These are phyloP conservation scores for Saiga tatarica DNA, from an alignment of 2,113 vertebrate genomes.

Conservation along the genomic window DNA sequence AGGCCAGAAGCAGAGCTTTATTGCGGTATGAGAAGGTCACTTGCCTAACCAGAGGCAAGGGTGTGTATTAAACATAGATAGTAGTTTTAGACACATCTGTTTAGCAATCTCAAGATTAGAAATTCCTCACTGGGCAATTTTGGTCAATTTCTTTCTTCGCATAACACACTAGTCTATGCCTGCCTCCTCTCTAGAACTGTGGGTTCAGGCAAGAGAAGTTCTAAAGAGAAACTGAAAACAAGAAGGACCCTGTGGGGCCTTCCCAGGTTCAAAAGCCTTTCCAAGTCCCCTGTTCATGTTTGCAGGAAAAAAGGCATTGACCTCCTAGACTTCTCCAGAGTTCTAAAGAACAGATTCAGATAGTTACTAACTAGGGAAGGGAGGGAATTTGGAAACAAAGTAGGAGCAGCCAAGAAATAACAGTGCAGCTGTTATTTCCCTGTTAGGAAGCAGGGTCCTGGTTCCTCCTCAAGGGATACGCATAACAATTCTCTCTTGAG, in stretches of 20 bases:
- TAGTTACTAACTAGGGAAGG: not conserved
- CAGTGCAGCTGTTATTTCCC: too few species aligned
- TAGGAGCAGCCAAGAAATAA: not conserved
- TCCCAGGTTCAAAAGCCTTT: not conserved
- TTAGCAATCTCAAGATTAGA: constrained; percentile 10
- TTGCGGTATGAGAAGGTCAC: not conserved
- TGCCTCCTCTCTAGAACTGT: constrained; percentile 1
- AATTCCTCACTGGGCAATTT: constrained; percentile 49
- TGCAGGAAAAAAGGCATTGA: not conserved
- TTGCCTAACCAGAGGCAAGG: not conserved
- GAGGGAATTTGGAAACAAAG: not conserved
- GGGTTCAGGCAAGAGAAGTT: not conserved
- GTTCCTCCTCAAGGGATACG: not conserved
- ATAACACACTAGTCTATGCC: not conserved
- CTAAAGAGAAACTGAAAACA: not conserved
- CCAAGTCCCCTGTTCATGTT: not conserved
- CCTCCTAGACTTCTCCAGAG: not conserved
- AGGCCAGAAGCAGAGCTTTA: not conserved
- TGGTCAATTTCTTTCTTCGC: constrained; percentile 25
- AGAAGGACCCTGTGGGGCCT: not conserved
- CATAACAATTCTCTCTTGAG: not conserved
- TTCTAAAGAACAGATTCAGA: not conserved
- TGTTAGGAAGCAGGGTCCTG: not conserved
- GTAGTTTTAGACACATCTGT: not conserved
- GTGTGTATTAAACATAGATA: not conserved